phyloP scores from a whole-genome alignment of 1,140 invertebrate species.

The Halictus rubicundus region DNA sequence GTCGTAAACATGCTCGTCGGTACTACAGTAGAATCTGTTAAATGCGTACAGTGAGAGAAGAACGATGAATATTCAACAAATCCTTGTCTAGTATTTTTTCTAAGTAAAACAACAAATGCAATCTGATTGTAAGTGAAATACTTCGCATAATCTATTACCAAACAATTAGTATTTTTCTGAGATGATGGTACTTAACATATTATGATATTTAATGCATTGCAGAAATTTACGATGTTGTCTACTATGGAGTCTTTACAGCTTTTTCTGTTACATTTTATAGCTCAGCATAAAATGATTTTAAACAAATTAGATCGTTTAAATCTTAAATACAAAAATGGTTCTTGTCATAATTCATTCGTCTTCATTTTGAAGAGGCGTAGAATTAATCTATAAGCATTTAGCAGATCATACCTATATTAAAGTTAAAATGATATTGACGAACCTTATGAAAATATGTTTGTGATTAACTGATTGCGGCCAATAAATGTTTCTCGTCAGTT shows the following conservation, averaged over 20 bases:
- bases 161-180: too few relatives aligned
- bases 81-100: not conserved
- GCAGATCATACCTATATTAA: not conserved
- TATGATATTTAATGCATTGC: too few relatives aligned
- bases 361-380: not conserved
- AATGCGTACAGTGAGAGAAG: not conserved
- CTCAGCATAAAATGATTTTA: too few relatives aligned
- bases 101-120: not conserved
- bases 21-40: not conserved
- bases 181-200: too few relatives aligned
- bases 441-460: not conserved
- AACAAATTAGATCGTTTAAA: too few relatives aligned
- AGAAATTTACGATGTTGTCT: too few relatives aligned
- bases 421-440: not conserved
- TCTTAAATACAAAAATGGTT: too few relatives aligned
- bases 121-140: not conserved
- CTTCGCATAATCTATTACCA: too few relatives aligned
- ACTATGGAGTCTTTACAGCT: too few relatives aligned
- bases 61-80: not conserved
- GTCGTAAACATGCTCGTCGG: not conserved
- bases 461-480: constrained; percentile 1
- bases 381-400: not conserved
- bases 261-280: too few relatives aligned
- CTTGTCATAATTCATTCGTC: not conserved
- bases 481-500: constrained; percentile 8